Evolutionary conservation across 2,113 vertebrate genomes (phyloP).

Genomic region (Pedetes capensis): DNA sequence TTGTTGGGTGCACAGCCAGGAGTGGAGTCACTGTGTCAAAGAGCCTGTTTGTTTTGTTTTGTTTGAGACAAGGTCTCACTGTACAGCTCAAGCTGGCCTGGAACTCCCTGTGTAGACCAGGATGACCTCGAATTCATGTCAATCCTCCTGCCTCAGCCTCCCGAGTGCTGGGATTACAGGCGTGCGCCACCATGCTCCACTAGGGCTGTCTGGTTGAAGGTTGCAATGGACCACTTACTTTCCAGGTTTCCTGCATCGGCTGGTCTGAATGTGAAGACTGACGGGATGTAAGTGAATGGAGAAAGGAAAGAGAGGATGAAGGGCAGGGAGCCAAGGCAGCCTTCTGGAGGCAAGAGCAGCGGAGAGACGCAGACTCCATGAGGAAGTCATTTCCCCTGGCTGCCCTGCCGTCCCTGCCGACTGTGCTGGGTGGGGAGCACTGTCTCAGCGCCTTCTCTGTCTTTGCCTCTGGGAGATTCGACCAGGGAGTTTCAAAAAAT

Average conservation of each 20-base stretch:
- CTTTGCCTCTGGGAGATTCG: neutral
- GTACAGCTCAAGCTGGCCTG: too few species aligned
- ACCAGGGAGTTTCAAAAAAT: neutral
- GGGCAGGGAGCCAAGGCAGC: neutral
- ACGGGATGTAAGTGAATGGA: neutral
- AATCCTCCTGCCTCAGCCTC: too few species aligned
- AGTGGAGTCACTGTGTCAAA: neutral
- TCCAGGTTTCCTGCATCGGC: neutral
- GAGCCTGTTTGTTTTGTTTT: too few species aligned
- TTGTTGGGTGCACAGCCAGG: neutral
- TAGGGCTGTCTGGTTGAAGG: neutral
- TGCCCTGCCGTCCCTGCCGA: fast-evolving
- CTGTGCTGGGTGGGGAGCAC: neutral
- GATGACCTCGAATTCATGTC: too few species aligned
- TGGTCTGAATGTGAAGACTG: neutral
- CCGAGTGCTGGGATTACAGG: too few species aligned
- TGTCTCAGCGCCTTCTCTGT: neutral
- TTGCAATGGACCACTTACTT: neutral
- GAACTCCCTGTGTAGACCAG: too few species aligned
- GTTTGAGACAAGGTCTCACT: too few species aligned
- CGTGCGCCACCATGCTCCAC: too few species aligned
- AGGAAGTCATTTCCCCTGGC: neutral
- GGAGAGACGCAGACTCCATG: neutral
- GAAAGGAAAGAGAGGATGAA: neutral
- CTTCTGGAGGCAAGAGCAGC: neutral